Conservation (phyloP, 2,888 invertebrate species). For the Blera fallax region DNA sequence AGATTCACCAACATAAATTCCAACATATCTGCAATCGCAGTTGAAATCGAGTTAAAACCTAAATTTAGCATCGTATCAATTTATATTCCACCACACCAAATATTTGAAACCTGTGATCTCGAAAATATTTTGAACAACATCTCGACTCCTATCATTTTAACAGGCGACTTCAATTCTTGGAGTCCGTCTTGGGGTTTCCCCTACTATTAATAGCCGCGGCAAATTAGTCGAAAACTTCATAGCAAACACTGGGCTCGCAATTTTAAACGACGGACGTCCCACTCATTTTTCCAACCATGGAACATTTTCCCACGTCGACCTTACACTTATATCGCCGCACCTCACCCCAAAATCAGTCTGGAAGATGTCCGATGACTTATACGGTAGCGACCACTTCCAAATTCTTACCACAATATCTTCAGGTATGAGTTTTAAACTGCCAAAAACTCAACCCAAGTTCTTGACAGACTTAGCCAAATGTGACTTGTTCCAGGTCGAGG, state of each 20-base stretch:
- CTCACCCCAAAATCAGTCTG: constrained; percentile 19
- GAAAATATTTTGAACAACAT: constrained; percentile 16
- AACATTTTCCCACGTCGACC: constrained; percentile 37
- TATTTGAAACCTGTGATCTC: constrained; percentile 6
- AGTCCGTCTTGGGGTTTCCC: constrained; percentile 39
- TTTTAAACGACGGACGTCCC: constrained; percentile 38
- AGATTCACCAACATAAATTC: constrained; percentile 16
- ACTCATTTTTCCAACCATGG: constrained; percentile 41
- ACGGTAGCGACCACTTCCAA: constrained; percentile 40
- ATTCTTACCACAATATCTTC: constrained; percentile 18
- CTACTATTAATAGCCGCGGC: constrained; percentile 23
- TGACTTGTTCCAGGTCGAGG: constrained; percentile 2
- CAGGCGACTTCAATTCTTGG: constrained; percentile 51
- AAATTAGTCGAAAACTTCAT: constrained; percentile 41
- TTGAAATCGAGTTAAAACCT: not conserved
- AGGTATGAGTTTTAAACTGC: not conserved
- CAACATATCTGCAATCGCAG: constrained; percentile 23
- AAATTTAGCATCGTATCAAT: not conserved
- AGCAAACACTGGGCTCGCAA: constrained; percentile 10
- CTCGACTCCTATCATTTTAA: constrained; percentile 21
- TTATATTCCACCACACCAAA: constrained; percentile 59
- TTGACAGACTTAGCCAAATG: constrained; percentile 18
- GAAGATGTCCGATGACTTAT: constrained; percentile 21
- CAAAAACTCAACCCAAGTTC: constrained; percentile 10
- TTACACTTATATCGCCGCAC: constrained; percentile 17